Conservation (phyloP, 2,113 vertebrate species). For the Hiodon tergisus region DNA sequence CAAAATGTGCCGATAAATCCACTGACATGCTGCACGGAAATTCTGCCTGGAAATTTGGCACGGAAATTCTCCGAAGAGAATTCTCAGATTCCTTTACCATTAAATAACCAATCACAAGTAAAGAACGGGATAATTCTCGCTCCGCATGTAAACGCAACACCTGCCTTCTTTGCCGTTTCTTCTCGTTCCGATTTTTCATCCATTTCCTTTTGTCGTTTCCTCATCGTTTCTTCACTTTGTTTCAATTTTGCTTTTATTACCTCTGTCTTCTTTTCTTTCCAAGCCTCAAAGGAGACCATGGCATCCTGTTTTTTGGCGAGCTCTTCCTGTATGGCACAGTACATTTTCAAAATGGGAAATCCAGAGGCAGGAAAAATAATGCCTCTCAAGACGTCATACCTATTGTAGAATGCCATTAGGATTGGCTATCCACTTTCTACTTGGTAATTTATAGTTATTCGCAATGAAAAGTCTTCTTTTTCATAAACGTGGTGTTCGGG, state of each 20-base stretch:
- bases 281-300: slow-evolving; percentile 76
- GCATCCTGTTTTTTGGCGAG: slow-evolving; percentile 71
- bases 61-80: too few relatives aligned
- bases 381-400: neutral
- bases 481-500: too few relatives aligned
- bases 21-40: too few relatives aligned
- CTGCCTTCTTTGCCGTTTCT: slow-evolving; percentile 69
- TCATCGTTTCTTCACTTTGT: slow-evolving; percentile 59
- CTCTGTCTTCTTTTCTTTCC: slow-evolving; percentile 80
- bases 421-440: neutral
- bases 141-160: neutral
- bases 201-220: slow-evolving; percentile 56
- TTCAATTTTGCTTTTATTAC: slow-evolving; percentile 62
- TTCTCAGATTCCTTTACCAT: too few relatives aligned
- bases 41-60: too few relatives aligned
- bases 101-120: too few relatives aligned
- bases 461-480: too few relatives aligned
- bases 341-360: neutral
- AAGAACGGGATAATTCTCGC: too few relatives aligned
- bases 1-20: too few relatives aligned
- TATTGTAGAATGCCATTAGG: neutral
- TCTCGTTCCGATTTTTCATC: slow-evolving; percentile 66
- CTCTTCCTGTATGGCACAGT: slow-evolving; percentile 43
- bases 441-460: too few relatives aligned
- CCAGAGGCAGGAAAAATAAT: neutral